Conservation (phyloP, 2,888 invertebrate genomes). For the Ennomos fuscantarius region DNA sequence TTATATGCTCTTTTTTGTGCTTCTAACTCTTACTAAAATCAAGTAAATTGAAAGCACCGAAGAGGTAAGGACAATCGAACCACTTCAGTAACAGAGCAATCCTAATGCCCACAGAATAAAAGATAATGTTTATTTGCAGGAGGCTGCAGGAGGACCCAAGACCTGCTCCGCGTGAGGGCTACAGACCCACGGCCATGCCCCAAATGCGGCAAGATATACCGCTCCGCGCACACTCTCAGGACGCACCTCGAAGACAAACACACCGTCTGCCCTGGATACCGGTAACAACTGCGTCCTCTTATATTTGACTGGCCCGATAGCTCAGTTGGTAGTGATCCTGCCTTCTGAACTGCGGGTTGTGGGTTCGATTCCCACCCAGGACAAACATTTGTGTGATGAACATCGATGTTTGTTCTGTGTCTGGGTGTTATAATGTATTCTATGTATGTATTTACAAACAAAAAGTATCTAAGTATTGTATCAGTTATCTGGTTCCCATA, state of each 20-base stretch:
- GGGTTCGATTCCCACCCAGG: no score
- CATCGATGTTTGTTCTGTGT: no score
- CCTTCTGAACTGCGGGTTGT: no score
- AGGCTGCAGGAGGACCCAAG: slow-evolving; percentile 91
- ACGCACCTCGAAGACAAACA: slow-evolving; percentile 97
- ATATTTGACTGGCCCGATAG: no score
- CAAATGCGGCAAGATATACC: slow-evolving; percentile 96
- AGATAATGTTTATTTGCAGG: slow-evolving; percentile 51
- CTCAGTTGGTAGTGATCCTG: no score
- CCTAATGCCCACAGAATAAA: slow-evolving; percentile 6
- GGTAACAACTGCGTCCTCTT: slow-evolving; percentile 55
- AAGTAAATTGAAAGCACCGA: slow-evolving; percentile 31
- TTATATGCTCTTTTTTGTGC: slow-evolving; percentile 33
- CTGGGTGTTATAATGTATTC: no score
- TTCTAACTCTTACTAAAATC: background rate
- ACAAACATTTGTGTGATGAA: no score
- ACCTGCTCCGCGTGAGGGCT: slow-evolving; percentile 94
- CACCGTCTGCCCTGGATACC: slow-evolving; percentile 96
- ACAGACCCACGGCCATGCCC: slow-evolving; percentile 97
- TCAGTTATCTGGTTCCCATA: no score
- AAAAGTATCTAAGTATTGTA: no score
- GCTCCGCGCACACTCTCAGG: slow-evolving; percentile 95
- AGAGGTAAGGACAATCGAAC: slow-evolving; percentile 43
- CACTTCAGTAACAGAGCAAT: slow-evolving; percentile 10
- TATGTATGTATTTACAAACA: no score